These are phyloP conservation scores for Ectemnius lituratus DNA, from an alignment of 2,888 invertebrate species.

Conservation along the genomic window DNA sequence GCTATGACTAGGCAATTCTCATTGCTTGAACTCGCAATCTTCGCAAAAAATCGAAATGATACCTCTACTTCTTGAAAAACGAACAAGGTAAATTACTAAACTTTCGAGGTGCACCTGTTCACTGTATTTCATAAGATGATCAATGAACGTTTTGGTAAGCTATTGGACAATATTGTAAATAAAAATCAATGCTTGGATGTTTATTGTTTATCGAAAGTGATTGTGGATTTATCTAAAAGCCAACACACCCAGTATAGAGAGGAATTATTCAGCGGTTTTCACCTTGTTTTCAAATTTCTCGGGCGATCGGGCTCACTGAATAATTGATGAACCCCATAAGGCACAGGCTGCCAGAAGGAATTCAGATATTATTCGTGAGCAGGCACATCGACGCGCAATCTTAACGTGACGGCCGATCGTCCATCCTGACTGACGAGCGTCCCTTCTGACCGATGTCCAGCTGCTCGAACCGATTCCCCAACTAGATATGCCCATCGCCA, in stretches of 20 bases:
- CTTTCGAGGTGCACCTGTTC: too few species aligned
- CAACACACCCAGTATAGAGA: slow-evolving; percentile 20
- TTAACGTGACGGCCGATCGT: slow-evolving; percentile 47
- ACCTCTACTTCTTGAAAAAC: too few species aligned
- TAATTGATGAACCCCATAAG: slow-evolving; percentile 65
- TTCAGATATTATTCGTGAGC: slow-evolving; percentile 59
- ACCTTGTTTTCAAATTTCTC: slow-evolving; percentile 62
- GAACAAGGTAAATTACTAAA: too few species aligned
- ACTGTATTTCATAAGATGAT: too few species aligned
- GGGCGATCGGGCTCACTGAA: slow-evolving; percentile 60
- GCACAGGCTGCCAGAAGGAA: slow-evolving; percentile 47
- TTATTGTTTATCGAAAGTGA: neutral
- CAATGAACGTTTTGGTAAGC: too few species aligned
- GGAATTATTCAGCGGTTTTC: slow-evolving; percentile 43
- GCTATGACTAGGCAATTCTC: too few species aligned
- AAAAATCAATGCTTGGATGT: too few species aligned
- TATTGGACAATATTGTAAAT: too few species aligned
- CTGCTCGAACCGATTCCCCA: slow-evolving; percentile 46
- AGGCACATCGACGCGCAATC: slow-evolving; percentile 34
- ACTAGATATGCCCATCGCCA: too few species aligned
- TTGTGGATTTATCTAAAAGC: neutral
- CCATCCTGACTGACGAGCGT: slow-evolving; percentile 36
- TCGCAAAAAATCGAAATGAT: too few species aligned
- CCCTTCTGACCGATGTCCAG: slow-evolving; percentile 24
- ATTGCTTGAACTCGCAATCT: too few species aligned